Conservation (phyloP, 2,113 vertebrate species). For the Tychaedon coryphoeus region DNA sequence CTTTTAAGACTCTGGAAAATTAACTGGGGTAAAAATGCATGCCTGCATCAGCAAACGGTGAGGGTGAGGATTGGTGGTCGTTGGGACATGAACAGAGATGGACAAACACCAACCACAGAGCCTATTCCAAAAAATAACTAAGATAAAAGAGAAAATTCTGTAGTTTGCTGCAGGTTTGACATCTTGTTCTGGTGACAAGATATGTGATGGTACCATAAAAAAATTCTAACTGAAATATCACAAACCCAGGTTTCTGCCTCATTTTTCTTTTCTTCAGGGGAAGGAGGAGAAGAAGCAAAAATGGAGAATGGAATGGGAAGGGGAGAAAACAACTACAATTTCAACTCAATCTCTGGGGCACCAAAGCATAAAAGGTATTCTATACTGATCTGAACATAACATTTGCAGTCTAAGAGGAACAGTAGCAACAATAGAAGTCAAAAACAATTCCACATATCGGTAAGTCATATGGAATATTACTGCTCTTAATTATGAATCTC, state of each 20-base stretch:
- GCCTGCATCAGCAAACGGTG: rapidly evolving
- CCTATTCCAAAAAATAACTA: neutral
- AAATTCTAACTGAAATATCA: neutral
- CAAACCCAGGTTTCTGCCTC: neutral
- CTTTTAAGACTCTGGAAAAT: neutral
- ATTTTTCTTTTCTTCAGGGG: neutral
- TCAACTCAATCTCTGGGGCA: neutral
- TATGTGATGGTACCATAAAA: neutral
- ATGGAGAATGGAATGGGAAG: neutral
- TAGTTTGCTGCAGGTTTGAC: neutral
- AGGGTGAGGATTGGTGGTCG: neutral
- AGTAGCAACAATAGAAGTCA: neutral
- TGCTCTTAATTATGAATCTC: neutral
- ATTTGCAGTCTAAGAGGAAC: neutral
- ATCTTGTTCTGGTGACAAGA: neutral
- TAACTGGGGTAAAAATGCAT: neutral
- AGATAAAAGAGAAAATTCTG: neutral
- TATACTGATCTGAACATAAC: neutral
- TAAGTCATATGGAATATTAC: neutral
- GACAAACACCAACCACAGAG: neutral
- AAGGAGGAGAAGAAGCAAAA: neutral
- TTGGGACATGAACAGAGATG: neutral
- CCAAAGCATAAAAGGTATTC: neutral
- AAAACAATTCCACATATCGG: neutral
- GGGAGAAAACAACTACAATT: neutral